Conservation (phyloP, 2,888 invertebrate species). For the Agapostemon virescens region DNA sequence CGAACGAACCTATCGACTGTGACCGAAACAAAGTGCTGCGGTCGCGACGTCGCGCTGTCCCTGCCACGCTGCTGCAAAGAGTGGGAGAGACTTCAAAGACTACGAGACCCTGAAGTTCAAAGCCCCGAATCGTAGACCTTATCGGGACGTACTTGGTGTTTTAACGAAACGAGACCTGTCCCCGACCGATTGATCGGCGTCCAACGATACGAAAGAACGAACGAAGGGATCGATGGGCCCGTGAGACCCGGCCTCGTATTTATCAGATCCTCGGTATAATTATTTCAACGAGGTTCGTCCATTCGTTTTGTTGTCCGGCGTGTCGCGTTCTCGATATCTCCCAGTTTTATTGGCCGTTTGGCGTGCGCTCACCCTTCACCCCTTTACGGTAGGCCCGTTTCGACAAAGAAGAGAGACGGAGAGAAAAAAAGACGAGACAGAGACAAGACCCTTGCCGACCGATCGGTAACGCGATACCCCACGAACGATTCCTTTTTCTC, state of each 20-base stretch:
- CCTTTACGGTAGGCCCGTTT: constrained; percentile 21
- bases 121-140: no score
- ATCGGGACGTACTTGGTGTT: not conserved
- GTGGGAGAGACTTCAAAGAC: no score
- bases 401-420: constrained; percentile 27
- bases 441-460: constrained; percentile 62
- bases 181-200: not conserved
- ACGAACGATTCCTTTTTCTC: constrained; percentile 49
- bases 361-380: not conserved
- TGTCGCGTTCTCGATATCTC: constrained; percentile 61
- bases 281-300: constrained; percentile 43
- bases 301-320: constrained; percentile 44
- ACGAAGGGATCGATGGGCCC: not conserved
- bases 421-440: constrained; percentile 26
- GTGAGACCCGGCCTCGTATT: constrained; percentile 14
- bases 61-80: no score
- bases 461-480: constrained; percentile 64
- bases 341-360: constrained; percentile 67
- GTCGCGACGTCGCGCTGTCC: no score
- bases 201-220: not conserved
- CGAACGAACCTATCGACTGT: no score
- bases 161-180: not conserved
- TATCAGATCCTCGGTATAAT: constrained; percentile 38
- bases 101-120: no score
- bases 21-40: no score